Base-by-base conservation (phyloP, 1,140 invertebrate genomes). In the Drosophila tropicalis region DNA sequence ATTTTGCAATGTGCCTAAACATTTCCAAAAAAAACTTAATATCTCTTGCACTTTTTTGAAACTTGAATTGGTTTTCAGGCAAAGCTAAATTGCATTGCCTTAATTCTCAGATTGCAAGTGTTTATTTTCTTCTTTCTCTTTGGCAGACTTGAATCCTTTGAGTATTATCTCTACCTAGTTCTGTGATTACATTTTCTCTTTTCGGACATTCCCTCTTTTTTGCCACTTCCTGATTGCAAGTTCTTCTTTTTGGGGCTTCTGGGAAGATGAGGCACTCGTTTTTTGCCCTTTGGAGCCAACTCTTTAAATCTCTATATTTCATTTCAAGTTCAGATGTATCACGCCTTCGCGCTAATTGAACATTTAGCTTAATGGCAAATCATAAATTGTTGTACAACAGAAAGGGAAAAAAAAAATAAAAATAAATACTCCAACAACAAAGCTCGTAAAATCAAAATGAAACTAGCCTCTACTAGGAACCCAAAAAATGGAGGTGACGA, bases 321-420 rank as follows among this genome's bases (percentile, higher is more conserved):
- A 47, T 56, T 40, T 56, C 62, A 40, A 44, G 51, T 74, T 76
- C 82, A 81, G 75, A 79, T 82, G 67, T 62, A 66, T 79, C 84
- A 89, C 83, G 84, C 84, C 84, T 80, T 67, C 64, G 70, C 84
- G 67, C 79, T 81, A 89, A 87, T 87, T 87, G 74, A 76, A 65
- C 72, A 79, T 74, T 87, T 83, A 87, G 72, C 79, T 89, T 89
- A 89, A 87, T 89, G 80, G 83, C 44, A 72, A 83, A 80, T 67
- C 72, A 87, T 89, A 89, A 83, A 83, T 86, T 76, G 65, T 47
- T 54, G 70, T 75, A 87, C 69, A 67, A 63, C 68, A 34, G 51
- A 67, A 54, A 64, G n/a, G 60, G 55, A 51, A 39, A 54, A 54
- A 58, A 67, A 51, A 67, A 62, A 60, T 29, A 29, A 29, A 29